Evolutionary conservation across 2,797 vertebrate species (phyloP).

Genomic region (Prunella strophiata): DNA sequence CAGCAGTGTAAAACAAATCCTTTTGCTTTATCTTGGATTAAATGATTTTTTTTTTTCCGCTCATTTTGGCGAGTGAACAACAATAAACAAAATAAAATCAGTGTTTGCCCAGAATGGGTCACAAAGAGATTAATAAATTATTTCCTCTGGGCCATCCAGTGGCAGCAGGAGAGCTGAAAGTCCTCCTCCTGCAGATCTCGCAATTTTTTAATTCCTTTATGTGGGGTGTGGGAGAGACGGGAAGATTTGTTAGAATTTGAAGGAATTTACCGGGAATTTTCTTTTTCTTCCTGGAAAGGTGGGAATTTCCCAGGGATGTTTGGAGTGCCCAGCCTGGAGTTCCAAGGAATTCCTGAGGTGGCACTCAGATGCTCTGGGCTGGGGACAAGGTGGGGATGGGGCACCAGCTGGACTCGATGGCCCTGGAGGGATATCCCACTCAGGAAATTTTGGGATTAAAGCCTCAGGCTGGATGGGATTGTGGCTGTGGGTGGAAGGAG

Average conservation of each 20-base stretch:
- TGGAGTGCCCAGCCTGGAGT: background rate
- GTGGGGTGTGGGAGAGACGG: background rate
- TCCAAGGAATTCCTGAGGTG: background rate
- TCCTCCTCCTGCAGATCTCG: background rate
- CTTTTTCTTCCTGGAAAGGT: background rate
- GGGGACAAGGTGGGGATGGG: fast-evolving
- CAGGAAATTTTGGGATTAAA: background rate
- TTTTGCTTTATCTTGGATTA: background rate
- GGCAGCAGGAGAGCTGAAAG: background rate
- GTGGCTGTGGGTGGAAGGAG: background rate
- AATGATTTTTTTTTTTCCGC: fast-evolving
- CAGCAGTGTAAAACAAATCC: background rate
- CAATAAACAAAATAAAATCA: background rate
- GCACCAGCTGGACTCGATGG: background rate
- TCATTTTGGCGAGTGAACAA: background rate
- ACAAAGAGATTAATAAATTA: conserved; percentile 19
- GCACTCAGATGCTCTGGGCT: background rate
- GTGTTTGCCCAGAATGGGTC: conserved; percentile 28
- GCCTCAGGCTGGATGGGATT: fast-evolving
- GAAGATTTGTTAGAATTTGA: background rate
- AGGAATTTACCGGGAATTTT: fast-evolving
- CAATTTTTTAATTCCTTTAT: too few species aligned
- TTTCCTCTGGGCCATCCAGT: background rate
- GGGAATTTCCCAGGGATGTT: background rate
- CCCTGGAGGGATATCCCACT: background rate